These are phyloP conservation scores for Poecilia wingei DNA, from an alignment of 2,797 vertebrate genomes.

Conservation along the genomic window DNA sequence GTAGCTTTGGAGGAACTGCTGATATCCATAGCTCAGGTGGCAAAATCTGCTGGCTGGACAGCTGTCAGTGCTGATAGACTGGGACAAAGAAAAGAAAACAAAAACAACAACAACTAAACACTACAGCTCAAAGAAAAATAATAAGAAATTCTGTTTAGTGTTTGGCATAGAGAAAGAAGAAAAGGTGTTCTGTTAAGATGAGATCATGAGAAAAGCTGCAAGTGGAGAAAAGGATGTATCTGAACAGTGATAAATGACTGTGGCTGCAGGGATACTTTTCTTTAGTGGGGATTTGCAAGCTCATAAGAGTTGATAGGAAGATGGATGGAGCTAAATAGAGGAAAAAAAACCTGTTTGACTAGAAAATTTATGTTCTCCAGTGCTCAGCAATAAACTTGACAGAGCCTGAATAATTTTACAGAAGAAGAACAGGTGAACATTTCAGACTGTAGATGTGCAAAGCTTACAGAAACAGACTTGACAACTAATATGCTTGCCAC, in stretches of 20 bases:
- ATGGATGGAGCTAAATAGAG: background rate
- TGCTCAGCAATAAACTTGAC: background rate
- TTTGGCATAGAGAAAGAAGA: background rate
- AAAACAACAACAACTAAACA: background rate
- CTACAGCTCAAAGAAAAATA: background rate
- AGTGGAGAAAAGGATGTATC: background rate
- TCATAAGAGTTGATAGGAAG: background rate
- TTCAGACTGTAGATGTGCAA: background rate
- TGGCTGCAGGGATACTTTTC: background rate
- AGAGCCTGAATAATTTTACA: background rate
- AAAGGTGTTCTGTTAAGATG: background rate
- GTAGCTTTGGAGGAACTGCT: background rate
- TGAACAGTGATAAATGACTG: background rate
- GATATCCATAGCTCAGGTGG: background rate
- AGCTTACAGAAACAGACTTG: background rate
- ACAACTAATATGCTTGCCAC: background rate
- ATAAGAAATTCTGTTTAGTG: background rate
- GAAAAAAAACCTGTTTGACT: background rate
- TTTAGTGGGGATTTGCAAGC: background rate
- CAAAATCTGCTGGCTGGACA: background rate
- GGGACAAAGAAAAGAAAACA: background rate
- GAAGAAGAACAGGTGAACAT: background rate
- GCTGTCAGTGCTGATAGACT: background rate
- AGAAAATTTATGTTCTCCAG: background rate
- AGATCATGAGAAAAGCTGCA: background rate